These are phyloP conservation scores for Chrysaora quinquecirrha DNA, from an alignment of 30 jellyfish, hydroid and myxozoan genomes.

Conservation along the genomic window DNA sequence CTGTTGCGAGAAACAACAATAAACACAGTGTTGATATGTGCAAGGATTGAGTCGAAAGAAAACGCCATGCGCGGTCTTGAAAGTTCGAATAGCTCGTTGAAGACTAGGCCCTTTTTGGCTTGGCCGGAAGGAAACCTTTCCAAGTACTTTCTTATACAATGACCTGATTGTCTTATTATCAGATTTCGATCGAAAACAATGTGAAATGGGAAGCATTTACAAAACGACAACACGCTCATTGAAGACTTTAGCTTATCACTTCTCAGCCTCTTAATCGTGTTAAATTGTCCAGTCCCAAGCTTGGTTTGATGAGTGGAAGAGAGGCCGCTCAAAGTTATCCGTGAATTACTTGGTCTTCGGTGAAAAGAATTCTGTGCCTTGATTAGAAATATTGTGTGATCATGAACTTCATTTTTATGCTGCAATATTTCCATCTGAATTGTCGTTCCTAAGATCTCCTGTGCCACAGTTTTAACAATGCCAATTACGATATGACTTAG, in stretches of 20 bases:
- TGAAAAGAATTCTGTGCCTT: constrained; percentile 11
- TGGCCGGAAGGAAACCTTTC: constrained; percentile 36
- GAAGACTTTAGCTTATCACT: constrained; percentile 31
- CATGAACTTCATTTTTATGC: constrained; percentile 42
- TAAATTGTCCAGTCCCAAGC: constrained; percentile 66
- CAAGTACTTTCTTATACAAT: constrained; percentile 43
- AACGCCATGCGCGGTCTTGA: constrained; percentile 79
- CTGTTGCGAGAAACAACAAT: constrained; percentile 73
- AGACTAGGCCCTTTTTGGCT: constrained; percentile 1
- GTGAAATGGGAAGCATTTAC: constrained; percentile 83
- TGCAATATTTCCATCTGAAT: constrained; percentile 48
- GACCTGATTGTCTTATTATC: constrained; percentile 69
- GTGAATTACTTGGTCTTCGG: constrained; percentile 33
- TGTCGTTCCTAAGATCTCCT: constrained; percentile 64
- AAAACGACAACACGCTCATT: constrained; percentile 74
- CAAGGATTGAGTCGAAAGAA: constrained; percentile 60
- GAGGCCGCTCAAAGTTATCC: constrained; percentile 13
- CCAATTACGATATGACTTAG: constrained; percentile 83
- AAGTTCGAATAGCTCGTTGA: constrained; percentile 64
- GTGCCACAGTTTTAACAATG: constrained; percentile 85
- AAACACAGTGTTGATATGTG: constrained; percentile 87
- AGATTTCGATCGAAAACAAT: constrained; percentile 73
- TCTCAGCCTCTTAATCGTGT: constrained; percentile 34
- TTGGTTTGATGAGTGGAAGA: constrained; percentile 19
- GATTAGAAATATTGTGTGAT: constrained; percentile 66